Evolutionary conservation across 2,888 invertebrate species (phyloP).

Genomic region (Conomelus anceps): DNA sequence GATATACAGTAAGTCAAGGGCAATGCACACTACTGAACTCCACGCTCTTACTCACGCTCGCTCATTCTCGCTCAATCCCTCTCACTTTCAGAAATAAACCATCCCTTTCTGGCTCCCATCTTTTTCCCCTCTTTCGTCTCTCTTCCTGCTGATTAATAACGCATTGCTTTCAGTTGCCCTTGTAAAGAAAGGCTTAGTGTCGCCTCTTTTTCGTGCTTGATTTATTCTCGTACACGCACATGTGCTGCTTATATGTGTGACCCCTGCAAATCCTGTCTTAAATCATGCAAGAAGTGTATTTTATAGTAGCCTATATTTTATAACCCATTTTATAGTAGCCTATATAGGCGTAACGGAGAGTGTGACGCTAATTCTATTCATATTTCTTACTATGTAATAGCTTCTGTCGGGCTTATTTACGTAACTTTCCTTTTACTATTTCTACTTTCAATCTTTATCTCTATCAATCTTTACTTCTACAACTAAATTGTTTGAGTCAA

Average conservation of each 20-base stretch:
- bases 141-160: not conserved
- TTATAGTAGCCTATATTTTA: not conserved
- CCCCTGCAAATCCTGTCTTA: not conserved
- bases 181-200: not conserved
- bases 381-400: not conserved
- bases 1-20: no score
- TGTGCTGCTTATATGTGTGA: not conserved
- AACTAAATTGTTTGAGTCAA: no score
- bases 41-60: no score
- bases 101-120: not conserved
- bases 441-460: no score
- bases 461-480: no score
- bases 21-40: no score
- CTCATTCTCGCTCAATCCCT: no score
- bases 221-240: not conserved
- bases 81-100: no score
- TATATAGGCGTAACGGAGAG: not conserved
- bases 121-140: not conserved
- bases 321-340: not conserved
- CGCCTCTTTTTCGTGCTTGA: not conserved
- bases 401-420: no score
- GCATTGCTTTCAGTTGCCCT: not conserved
- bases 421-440: no score
- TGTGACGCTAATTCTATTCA: not conserved
- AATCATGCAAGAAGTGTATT: not conserved